Base-by-base conservation (phyloP, 2,888 invertebrate species). In the Oxytorus armatus region DNA sequence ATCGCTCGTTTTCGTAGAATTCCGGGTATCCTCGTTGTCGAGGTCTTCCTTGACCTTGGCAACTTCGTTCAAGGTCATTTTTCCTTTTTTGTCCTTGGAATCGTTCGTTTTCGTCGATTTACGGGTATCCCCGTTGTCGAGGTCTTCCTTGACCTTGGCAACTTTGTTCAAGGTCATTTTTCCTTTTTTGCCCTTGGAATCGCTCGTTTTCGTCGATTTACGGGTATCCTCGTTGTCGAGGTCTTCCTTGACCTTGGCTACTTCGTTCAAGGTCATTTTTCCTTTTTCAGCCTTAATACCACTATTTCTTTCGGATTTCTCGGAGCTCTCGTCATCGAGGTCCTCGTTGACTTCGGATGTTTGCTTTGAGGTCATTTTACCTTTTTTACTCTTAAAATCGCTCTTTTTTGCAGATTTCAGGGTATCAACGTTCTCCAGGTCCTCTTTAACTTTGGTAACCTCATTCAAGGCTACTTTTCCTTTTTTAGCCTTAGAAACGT, bases 11-110 rank as follows among this genome's bases (percentile, higher is more conserved):
- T 47, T 25, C 16, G 23, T 16, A 1, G 16, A 16, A 8, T n/a
- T 11, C 14, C 25, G 39, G 11, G 53, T 25, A 39, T 68, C 68
- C n/a, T 68, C 66, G 3, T 66, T 53, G 3, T 66, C 14, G 0
- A 23, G 42, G n/a, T n/a, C 44, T 36, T 10, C 42, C 42, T 10
- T 23, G 3, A 16, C 57, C 36, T 36, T 36, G 36, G 10, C 1
- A 36, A 1, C 10, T 3, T 36, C 8, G 36, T 8, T 36, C 36
- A 8, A 36, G 36, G 36, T 36, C 36, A 8, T 36, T 36, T 8
- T 10, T 8, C 10, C 36, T 7, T 8, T 3, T 8, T 36, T 10
- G 36, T 8, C 36, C 36, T 36, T 36, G 36, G 36, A 36, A 7
- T 36, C 36, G 5, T 29, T 5, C 4, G 4, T 36, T 36, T 8